phyloP scores from a whole-genome alignment of 23 tunicate genomes.

The Botrylloides violaceus region DNA sequence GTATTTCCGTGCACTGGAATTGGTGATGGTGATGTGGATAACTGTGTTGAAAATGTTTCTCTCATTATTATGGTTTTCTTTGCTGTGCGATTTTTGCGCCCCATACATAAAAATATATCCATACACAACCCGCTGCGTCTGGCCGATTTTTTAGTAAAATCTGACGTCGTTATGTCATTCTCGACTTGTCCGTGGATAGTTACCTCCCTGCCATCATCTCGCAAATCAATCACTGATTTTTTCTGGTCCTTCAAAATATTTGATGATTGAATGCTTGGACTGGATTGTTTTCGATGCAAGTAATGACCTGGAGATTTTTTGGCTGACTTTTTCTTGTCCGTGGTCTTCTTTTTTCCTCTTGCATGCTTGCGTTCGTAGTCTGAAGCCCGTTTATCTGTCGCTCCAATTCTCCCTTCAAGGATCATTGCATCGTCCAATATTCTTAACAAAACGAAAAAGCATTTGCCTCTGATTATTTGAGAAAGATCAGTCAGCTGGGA shows the following conservation, averaged over 20 bases:
- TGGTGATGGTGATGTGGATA: not conserved
- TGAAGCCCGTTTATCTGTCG: not conserved
- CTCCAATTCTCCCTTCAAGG: constrained; percentile 19
- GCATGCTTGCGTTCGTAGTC: not conserved
- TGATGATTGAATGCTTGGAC: constrained; percentile 3
- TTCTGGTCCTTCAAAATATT: not conserved
- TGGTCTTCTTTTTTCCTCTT: not conserved
- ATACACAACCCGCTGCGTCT: constrained; percentile 16
- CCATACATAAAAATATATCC: constrained; percentile 25
- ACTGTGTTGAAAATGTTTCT: not conserved
- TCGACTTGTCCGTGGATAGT: not conserved
- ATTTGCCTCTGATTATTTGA: not conserved
- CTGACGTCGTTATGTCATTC: not conserved
- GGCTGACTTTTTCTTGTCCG: not conserved
- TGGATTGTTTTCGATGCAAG: constrained; percentile 8
- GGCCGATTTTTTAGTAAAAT: not conserved
- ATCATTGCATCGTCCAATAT: constrained; percentile 30
- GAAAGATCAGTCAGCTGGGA: constrained; percentile 7
- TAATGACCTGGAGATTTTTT: not conserved
- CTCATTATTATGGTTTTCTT: not conserved
- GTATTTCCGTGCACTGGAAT: constrained; percentile 13
- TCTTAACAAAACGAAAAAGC: constrained; percentile 35
- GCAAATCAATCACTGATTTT: constrained; percentile 18
- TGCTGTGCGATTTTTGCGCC: not conserved
- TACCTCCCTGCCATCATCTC: constrained; percentile 11